Base-by-base conservation (phyloP, 2,888 invertebrate genomes). In the Neoitamus cyanurus region DNA sequence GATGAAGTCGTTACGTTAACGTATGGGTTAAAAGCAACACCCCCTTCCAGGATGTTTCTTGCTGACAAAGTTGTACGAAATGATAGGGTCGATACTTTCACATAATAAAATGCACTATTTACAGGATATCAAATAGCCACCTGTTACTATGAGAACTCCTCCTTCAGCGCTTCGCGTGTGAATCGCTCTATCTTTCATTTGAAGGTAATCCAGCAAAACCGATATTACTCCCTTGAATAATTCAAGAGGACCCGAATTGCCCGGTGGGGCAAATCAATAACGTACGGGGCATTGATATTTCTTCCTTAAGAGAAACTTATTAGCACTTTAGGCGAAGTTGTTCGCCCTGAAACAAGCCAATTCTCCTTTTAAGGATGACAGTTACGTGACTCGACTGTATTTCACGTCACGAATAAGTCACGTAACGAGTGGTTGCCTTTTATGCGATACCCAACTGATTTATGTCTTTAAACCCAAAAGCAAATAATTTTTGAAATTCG, bases 401-500 rank as follows among this genome's bases (percentile, higher is more conserved):
- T 75, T 42, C 28, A 42, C 37, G 42, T 25, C 20, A 42, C 42
- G 28, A 42, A 34, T 34, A 75, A 75, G 75, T 75, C 75, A 75
- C 75, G 75, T 75, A 75, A 46, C 42, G 25, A 42, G 36, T 46
- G 42, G 42, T 20, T 25, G 42, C 25, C 42, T 42, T 36, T 25
- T 42, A 42, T 20, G 28, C 75, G 42, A 42, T 75, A 46, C 37
- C 42, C 75, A 75, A 75, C 75, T 75, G 75, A 75, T 75, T 75
- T 75, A 75, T 75, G 75, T 9, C 42, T 37, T 75, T 75, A 75
- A 75, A 75, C 42, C 75, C 75, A 37, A 58, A 7, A 75, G 75
- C 42, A 37, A 42, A 75, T 75, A 75, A 75, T 75, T 75, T 75
- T 37, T 13, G 20, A 75, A 75, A 36, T 73, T 42, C 75, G 42